These are phyloP conservation scores for Homalodisca vitripennis DNA, from an alignment of 1,140 invertebrate genomes.

Conservation along the genomic window DNA sequence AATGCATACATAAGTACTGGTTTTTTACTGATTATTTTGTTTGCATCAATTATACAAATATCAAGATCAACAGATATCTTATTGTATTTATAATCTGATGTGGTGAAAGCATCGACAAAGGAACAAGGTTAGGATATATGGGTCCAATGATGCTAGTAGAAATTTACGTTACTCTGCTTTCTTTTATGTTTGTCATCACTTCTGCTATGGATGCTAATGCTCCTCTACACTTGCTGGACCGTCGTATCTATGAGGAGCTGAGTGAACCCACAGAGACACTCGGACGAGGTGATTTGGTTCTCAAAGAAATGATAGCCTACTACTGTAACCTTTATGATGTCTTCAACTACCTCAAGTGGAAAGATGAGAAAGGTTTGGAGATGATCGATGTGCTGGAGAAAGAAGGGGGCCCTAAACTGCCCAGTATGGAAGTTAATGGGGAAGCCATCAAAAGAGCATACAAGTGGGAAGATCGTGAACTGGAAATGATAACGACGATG, in stretches of 20 bases:
- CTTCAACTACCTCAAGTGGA: slow-evolving; percentile 3
- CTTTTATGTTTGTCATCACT: no score
- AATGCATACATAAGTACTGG: no score
- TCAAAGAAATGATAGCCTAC: slow-evolving; percentile 3
- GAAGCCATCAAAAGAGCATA: neutral
- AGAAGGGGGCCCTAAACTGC: neutral
- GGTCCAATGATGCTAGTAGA: no score
- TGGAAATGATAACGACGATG: slow-evolving; percentile 1
- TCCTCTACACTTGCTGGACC: neutral
- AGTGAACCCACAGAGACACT: neutral
- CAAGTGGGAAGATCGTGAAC: neutral
- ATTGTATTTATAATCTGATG: no score
- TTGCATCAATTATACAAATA: no score
- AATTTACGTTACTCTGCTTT: no score
- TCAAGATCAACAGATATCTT: no score
- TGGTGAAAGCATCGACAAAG: no score
- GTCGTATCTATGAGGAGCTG: neutral
- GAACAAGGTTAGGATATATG: no score
- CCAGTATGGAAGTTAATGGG: neutral
- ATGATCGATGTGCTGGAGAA: slow-evolving; percentile 7
- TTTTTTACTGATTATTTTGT: no score
- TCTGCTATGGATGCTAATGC: neutral
- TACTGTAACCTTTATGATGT: slow-evolving; percentile 2
- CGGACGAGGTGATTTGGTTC: neutral
- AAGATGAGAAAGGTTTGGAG: neutral